These are phyloP conservation scores for Sebastes variabilis DNA, from an alignment of 2,797 vertebrate species.

Conservation along the genomic window DNA sequence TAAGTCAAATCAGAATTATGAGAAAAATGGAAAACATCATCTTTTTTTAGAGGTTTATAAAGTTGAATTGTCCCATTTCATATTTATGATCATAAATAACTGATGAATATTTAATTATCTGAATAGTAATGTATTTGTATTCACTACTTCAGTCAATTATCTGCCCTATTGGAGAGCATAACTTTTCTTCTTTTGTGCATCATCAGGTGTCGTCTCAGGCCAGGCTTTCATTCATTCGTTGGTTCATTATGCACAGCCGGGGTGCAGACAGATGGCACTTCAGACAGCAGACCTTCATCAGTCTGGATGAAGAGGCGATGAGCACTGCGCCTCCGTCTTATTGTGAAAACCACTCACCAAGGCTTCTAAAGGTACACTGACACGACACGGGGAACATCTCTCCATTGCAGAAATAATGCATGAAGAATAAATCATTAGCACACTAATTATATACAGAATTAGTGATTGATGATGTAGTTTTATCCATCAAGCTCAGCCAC, in stretches of 20 bases:
- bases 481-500: neutral
- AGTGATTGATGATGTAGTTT: constrained; percentile 4
- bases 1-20: too few species aligned
- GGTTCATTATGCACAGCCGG: constrained; percentile 29
- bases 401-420: constrained; percentile 5
- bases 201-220: constrained; percentile 21
- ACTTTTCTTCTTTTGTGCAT: constrained; percentile 25
- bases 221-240: constrained; percentile 12
- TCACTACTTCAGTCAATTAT: neutral
- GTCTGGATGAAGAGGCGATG: constrained; percentile 42
- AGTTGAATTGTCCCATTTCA: neutral
- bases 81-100: neutral
- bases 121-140: neutral
- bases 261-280: constrained; percentile 53
- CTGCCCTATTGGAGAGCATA: neutral
- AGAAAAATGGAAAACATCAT: neutral
- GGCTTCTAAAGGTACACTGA: constrained; percentile 25
- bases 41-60: neutral
- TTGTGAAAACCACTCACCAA: constrained; percentile 37
- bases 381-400: neutral
- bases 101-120: neutral
- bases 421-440: neutral
- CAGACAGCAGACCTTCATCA: constrained; percentile 61
- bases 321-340: constrained; percentile 9
- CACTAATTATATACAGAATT: neutral